Evolutionary conservation across 2,888 invertebrate species (phyloP), one percentile per base, ranked within the genome.

Genomic region (Apoderus coryli): DNA sequence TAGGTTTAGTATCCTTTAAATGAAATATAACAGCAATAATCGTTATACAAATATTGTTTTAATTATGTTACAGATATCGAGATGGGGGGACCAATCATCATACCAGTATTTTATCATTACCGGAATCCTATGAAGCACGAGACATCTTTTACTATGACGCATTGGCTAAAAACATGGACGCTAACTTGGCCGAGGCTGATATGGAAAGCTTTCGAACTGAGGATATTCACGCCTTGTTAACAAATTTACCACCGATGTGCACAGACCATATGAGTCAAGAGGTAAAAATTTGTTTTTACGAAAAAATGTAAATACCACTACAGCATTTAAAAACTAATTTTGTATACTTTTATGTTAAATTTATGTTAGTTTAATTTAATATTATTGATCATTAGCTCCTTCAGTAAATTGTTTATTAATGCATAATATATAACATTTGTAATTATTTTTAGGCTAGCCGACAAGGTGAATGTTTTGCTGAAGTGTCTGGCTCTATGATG

Each of bases 131-230:
- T 55, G 77, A 78, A 52, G 76, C 76, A 1, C 50, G 50, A 23
- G 65, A 66, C 41, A 49, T 67, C 39, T n/a, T n/a, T n/a, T 79
- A 81, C 49, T 85, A 88, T 57, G 85, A 88, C 59, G 82, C 82
- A 53, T 63, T 88, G 50, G 76, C 86, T 22, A 71, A 82, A 54
- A 85, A 88, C 57, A 69, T 89, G 60, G 89, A 90, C 61, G 88
- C 86, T 38, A 89, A 89, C 59, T 69, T 90, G 49, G 90, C 90
- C 23, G 86, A 90, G 60, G 86, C 88, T 33, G 90, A 90, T 60
- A 90, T 90, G 80, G 89, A 90, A 59, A 84, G 85, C 57, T 89
- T 89, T 61, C 73, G 79, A 44, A 81, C 86, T 12, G 82, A 88
- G 60, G 89, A 90, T 52, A 89, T 90, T 46, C 84, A 85, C 53